phyloP scores from a whole-genome alignment of 2,113 vertebrate species.

The Antigone vipio region DNA sequence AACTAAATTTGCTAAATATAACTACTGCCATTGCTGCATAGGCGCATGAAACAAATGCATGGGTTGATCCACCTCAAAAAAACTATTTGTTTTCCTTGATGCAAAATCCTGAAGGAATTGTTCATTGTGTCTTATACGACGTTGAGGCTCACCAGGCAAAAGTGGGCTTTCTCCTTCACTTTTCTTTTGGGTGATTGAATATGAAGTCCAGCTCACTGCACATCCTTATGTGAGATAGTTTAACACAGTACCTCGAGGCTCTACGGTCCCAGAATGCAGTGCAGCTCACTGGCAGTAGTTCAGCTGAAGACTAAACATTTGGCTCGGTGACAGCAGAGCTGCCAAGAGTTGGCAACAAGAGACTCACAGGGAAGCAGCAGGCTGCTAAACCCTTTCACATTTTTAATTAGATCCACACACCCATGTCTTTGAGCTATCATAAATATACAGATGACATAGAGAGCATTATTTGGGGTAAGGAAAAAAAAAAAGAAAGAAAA shows the following conservation, averaged over 20 bases:
- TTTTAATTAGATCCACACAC: conserved; percentile 99
- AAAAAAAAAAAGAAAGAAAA: conserved; percentile 29
- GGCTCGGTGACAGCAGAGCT: conserved; percentile 93
- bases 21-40: not conserved
- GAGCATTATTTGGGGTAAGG: conserved; percentile 84
- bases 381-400: conserved; percentile 98
- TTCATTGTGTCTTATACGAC: not conserved
- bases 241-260: conserved; percentile 71
- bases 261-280: conserved; percentile 86
- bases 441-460: conserved; percentile 93
- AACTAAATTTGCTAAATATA: not conserved
- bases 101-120: conserved; percentile 3
- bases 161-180: conserved; percentile 27
- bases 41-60: not conserved
- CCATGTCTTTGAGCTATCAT: conserved; percentile 98
- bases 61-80: not conserved
- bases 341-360: conserved; percentile 95
- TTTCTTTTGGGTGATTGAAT: conserved; percentile 37
- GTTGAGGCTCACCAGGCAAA: conserved; percentile 30
- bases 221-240: conserved; percentile 58
- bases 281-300: conserved; percentile 87
- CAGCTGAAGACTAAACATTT: conserved; percentile 97
- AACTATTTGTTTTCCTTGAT: not conserved
- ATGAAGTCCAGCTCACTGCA: conserved; percentile 47
- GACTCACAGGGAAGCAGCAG: conserved; percentile 88